These are phyloP conservation scores for Xenopus laevis DNA, from an alignment of 2,113 vertebrate genomes.

Conservation along the genomic window DNA sequence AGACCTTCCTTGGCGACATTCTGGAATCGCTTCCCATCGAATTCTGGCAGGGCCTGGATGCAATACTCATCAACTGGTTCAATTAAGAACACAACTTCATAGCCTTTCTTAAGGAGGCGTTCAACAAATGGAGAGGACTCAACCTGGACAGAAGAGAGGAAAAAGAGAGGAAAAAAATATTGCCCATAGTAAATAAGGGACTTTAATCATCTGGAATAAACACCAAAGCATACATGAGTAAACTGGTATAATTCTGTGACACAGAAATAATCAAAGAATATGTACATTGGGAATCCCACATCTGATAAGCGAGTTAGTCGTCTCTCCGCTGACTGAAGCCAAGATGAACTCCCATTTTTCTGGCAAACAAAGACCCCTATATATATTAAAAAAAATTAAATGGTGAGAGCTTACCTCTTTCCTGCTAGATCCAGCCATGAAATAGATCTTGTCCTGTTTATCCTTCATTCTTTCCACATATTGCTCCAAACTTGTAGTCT, in stretches of 20 bases:
- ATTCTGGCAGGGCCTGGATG: constrained; percentile 94
- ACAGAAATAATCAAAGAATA: no score
- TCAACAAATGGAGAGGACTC: constrained; percentile 97
- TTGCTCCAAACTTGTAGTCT: constrained; percentile 82
- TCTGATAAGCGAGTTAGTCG: no score
- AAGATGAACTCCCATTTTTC: no score
- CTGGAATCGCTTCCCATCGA: constrained; percentile 95
- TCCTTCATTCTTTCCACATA: constrained; percentile 99
- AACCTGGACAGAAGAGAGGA: constrained; percentile 62
- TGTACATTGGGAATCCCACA: no score
- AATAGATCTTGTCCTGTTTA: constrained; percentile 98
- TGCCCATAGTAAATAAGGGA: no score
- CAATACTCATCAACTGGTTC: constrained; percentile 98
- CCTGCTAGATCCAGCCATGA: constrained; percentile 93
- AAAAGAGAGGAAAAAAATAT: not conserved
- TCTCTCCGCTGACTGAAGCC: no score
- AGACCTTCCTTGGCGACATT: constrained; percentile 97
- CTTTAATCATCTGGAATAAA: no score
- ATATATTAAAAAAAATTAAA: no score
- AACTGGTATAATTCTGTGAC: no score
- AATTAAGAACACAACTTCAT: constrained; percentile 96
- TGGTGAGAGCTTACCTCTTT: constrained; percentile 75
- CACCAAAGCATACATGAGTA: no score
- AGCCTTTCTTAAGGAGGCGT: constrained; percentile 90
- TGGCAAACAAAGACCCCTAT: no score